Evolutionary conservation across 2,113 vertebrate species (phyloP).

Genomic region (Isichthys henryi): DNA sequence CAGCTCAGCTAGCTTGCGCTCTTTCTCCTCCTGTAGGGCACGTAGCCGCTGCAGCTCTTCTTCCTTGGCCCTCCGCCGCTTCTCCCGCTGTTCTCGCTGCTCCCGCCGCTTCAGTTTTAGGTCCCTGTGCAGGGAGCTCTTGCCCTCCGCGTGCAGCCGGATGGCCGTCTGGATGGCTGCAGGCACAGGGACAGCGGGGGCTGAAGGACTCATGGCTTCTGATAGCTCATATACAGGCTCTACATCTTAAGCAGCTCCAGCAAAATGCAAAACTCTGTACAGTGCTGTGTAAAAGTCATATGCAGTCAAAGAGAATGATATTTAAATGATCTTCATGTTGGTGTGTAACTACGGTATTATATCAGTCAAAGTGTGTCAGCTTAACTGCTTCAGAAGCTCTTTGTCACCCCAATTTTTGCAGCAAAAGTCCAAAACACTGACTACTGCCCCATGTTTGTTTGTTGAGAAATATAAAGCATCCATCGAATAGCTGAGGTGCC

Average conservation of each 20-base stretch:
- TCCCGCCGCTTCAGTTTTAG: constrained; percentile 82
- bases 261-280: not conserved
- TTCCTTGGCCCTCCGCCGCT: constrained; percentile 70
- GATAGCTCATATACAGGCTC: not conserved
- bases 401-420: not conserved
- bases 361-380: not conserved
- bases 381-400: not conserved
- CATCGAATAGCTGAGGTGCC: not conserved
- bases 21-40: constrained; percentile 86
- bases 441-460: not conserved
- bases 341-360: not conserved
- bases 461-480: not conserved
- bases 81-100: constrained; percentile 78
- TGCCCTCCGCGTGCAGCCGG: constrained; percentile 77
- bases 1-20: constrained; percentile 80
- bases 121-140: constrained; percentile 84
- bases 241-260: not conserved
- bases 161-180: constrained; percentile 87
- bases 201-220: not conserved
- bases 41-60: constrained; percentile 78
- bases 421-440: too few relatives aligned
- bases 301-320: not conserved
- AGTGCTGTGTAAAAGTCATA: not conserved
- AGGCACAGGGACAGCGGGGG: not conserved
- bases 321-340: not conserved